Base-by-base conservation (phyloP, 1,140 invertebrate genomes). In the Saccostrea echinata region DNA sequence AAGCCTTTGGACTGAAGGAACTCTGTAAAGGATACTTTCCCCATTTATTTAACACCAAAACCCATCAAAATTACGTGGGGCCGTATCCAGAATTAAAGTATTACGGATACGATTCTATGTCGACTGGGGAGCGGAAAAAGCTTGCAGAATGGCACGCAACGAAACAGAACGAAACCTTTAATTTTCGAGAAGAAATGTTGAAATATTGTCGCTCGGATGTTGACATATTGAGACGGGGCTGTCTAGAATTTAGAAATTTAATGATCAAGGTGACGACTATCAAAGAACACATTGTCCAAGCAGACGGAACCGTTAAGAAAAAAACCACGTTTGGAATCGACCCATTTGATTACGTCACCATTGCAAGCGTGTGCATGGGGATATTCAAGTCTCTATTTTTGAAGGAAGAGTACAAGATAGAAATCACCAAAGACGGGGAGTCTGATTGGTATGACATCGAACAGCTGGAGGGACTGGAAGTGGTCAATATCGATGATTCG, bases 1-100 rank as follows among this genome's bases (percentile, higher is more conserved):
- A 86, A 53, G 71, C 90, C n/a, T 88, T 89, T 52, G 80, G 61
- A 21, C n/a, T 89, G 24, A 6, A 81, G 12, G 88, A 91, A 71
- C 43, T 88, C 0, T 12, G 53, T 0, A 91, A 91, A 53, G 90
- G 88, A n/a, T 89, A 85, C 52, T 91, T 91, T 84, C 88, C 86
- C 1, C 88, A 91, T 86, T 64, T 81, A 30, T 91, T 91, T 43
- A 89, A 89, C 43, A 86, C 33, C 13, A 84, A 81, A 51, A 86
- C 64, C 18, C 88, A 89, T 82, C 71, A 86, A 71, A 27, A 8
- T 0, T 91, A 89, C 55, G 24, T 84, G 3, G 88, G 90, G 2
- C 84, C 86, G 16, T 86, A 88, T 82, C 90, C 88, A 0, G 35
- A 27, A 30, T 35, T 82, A 18, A 21, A 86, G 16, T 84, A 24